These are phyloP conservation scores for Melieria omissa DNA, from an alignment of 2,888 invertebrate genomes.

Conservation along the genomic window DNA sequence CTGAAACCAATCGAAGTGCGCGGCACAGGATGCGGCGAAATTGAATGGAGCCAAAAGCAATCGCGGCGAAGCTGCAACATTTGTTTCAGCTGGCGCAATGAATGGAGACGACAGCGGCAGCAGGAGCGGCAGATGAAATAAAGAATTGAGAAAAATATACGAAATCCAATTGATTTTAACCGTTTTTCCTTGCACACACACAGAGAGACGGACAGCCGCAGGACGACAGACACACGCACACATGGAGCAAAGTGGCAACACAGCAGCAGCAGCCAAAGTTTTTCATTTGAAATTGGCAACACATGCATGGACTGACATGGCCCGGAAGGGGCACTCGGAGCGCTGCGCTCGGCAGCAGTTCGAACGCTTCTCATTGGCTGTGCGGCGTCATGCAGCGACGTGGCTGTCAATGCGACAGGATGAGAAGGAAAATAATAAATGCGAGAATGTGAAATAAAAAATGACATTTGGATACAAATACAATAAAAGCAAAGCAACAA, in stretches of 20 bases:
- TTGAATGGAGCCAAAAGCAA: neutral
- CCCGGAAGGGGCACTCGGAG: constrained; percentile 35
- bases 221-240: constrained; percentile 8
- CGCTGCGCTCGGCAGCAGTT: constrained; percentile 46
- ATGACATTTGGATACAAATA: constrained; percentile 39
- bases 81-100: neutral
- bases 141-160: constrained; percentile 23
- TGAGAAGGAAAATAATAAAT: constrained; percentile 53
- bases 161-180: constrained; percentile 58
- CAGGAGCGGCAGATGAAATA: neutral
- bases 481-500: constrained; percentile 19
- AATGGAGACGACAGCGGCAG: neutral
- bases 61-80: neutral
- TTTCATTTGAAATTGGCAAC: constrained; percentile 27
- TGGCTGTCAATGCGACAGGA: constrained; percentile 39
- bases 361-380: constrained; percentile 55
- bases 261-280: constrained; percentile 12
- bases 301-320: neutral
- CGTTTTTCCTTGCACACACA: constrained; percentile 35
- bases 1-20: constrained; percentile 15
- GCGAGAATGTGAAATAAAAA: constrained; percentile 46
- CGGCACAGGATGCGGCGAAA: neutral
- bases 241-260: neutral
- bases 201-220: neutral
- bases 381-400: neutral